phyloP scores from a whole-genome alignment of 2,797 vertebrate species.

The Myotis planiceps region DNA sequence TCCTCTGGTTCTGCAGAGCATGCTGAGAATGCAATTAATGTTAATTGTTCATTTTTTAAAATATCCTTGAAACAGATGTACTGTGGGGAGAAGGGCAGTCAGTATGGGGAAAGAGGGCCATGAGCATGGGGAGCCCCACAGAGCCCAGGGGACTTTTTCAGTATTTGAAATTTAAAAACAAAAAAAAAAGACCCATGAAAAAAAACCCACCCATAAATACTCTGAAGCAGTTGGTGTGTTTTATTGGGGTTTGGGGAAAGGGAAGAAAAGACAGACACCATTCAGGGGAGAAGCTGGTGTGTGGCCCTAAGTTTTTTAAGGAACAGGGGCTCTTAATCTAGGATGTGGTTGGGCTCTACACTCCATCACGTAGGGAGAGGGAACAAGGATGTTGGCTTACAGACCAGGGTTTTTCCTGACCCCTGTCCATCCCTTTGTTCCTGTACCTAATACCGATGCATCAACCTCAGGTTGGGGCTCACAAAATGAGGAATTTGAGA shows the following conservation, averaged over 20 bases:
- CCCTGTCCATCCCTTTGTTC: not conserved
- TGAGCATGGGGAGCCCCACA: slow-evolving; percentile 59
- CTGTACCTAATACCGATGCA: not conserved
- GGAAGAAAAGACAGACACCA: not conserved
- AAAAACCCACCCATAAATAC: slow-evolving; percentile 63
- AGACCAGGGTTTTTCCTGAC: not conserved
- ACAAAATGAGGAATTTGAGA: not conserved
- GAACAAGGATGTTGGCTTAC: not conserved
- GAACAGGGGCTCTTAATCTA: not conserved
- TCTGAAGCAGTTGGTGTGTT: slow-evolving; percentile 75
- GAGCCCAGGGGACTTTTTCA: slow-evolving; percentile 68
- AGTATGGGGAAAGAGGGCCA: not conserved
- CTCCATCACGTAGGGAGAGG: not conserved
- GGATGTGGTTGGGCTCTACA: not conserved
- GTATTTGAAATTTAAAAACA: slow-evolving; percentile 66
- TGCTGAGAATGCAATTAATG: not conserved
- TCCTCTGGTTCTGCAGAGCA: slow-evolving; percentile 52
- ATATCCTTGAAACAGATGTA: slow-evolving; percentile 55
- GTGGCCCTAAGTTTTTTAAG: not conserved
- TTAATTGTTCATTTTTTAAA: not conserved
- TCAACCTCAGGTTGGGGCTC: not conserved
- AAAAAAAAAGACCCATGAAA: slow-evolving; percentile 3
- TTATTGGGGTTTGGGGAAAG: slow-evolving; percentile 69
- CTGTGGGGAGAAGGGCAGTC: slow-evolving; percentile 47
- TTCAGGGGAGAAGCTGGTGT: not conserved